These are phyloP conservation scores for Apodemus agrarius DNA, from an alignment of 2,797 vertebrate species.

Conservation along the genomic window DNA sequence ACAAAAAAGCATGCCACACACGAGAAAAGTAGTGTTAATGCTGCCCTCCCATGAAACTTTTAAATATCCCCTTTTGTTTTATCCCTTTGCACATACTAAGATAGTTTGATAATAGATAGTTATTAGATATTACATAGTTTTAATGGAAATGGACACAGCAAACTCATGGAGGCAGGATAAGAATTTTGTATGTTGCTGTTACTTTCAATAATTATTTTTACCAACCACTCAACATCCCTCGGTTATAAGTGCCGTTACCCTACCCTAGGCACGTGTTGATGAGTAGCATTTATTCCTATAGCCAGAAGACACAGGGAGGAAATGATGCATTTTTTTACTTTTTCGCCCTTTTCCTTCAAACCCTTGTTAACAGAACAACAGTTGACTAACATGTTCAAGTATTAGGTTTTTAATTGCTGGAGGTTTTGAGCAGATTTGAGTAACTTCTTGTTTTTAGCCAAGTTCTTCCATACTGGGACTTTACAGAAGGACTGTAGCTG, in stretches of 20 bases:
- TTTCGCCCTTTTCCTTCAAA: not conserved
- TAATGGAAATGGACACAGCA: not conserved
- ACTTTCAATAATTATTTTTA: conserved; percentile 51
- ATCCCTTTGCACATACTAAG: not conserved
- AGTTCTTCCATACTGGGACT: not conserved
- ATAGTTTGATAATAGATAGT: not conserved
- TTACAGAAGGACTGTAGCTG: not conserved
- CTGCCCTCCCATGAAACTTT: too few relatives aligned
- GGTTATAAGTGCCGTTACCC: not conserved
- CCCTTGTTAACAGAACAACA: not conserved
- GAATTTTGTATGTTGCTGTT: not conserved
- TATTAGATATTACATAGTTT: not conserved
- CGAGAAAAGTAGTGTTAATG: not conserved
- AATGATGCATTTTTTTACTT: not conserved
- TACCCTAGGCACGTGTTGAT: not conserved
- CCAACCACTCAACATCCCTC: not conserved
- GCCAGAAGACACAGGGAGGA: not conserved
- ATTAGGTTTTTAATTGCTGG: not conserved
- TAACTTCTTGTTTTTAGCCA: not conserved
- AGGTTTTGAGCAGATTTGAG: not conserved
- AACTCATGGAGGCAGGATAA: not conserved
- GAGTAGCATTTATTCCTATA: not conserved
- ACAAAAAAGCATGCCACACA: not conserved
- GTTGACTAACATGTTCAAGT: not conserved
- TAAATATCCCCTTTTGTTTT: not conserved